Conservation (phyloP, 2,113 vertebrate genomes). For the Agelaius phoeniceus region DNA sequence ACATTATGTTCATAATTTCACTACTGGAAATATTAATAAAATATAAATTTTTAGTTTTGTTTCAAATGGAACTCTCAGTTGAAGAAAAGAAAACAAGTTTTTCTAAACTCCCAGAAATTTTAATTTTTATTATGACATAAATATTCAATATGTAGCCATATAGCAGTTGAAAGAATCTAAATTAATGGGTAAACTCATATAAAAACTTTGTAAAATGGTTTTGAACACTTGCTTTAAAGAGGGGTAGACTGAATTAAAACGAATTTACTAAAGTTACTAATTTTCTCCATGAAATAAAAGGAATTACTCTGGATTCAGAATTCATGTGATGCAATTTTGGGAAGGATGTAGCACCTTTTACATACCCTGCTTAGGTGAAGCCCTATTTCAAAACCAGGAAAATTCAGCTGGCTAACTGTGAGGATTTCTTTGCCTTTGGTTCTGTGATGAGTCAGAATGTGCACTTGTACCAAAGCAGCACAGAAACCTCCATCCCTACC, state of each 20-base stretch:
- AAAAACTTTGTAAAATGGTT: not conserved
- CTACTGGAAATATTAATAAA: not conserved
- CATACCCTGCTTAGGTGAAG: not conserved
- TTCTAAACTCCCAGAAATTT: not conserved
- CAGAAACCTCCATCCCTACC: not conserved
- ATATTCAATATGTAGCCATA: not conserved
- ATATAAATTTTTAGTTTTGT: not conserved
- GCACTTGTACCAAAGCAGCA: not conserved
- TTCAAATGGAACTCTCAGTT: not conserved
- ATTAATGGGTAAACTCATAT: not conserved
- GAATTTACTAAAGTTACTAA: not conserved
- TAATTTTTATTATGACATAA: not conserved
- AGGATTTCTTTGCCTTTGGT: not conserved
- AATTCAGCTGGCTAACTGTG: not conserved
- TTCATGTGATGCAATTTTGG: not conserved
- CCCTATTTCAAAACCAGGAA: not conserved
- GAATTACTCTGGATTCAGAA: not conserved
- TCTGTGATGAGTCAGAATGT: not conserved
- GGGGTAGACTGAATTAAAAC: not conserved
- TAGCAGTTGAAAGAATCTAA: not conserved
- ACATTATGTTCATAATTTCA: not conserved
- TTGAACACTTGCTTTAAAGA: not conserved
- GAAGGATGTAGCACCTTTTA: not conserved
- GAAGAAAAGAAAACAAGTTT: not conserved
- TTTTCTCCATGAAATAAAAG: not conserved